Evolutionary conservation across 2,113 vertebrate species (phyloP), one percentile per base, ranked within the genome.

Genomic region (Alouatta palliata): DNA sequence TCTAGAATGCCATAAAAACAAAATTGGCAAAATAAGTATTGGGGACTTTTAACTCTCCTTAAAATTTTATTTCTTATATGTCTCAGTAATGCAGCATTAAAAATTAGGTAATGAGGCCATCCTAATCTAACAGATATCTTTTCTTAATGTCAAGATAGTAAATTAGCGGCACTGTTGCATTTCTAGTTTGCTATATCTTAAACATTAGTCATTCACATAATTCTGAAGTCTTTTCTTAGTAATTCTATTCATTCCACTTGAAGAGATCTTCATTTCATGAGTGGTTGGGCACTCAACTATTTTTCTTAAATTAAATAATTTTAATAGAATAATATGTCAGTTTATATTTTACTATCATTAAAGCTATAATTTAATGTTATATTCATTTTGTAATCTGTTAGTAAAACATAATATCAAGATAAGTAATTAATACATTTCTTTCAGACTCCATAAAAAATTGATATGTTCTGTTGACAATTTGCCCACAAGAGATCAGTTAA

Each of bases 221-320:
- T 83, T 66, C 90, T 64, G 56, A 91, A 81, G n/a, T 75, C 10
- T 89, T 94, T 96, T 95, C 76, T 96, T 90, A 96, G 37, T 82
- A 93, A 95, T 86, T 91, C 66, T 77, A 79, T 73, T 95, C 58
- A 89, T 95, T 95, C 68, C 61, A 94, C 68, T 91, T 95, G 83
- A 94, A 66, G 70, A 61, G n/a, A 96, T 68, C 25, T 94, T 94
- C 54, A 95, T 87, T 97, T 95, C 91, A 73, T 89, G 75, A 94
- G 32, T 79, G 92, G 94, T 45, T 94, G 40, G 54, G 21, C n/a
- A 83, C 40, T 11, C 21, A 73, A 71, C 66, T 77, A 52, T 87
- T 79, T 76, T 94, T 92, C 85, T 79, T 79, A 83, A 93, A 86
- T 95, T 14, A 96, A 89, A 81, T 88, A 77, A 82, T 81, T 70